Conservation (phyloP, 2,888 invertebrate species). For the Melolontha melolontha region DNA sequence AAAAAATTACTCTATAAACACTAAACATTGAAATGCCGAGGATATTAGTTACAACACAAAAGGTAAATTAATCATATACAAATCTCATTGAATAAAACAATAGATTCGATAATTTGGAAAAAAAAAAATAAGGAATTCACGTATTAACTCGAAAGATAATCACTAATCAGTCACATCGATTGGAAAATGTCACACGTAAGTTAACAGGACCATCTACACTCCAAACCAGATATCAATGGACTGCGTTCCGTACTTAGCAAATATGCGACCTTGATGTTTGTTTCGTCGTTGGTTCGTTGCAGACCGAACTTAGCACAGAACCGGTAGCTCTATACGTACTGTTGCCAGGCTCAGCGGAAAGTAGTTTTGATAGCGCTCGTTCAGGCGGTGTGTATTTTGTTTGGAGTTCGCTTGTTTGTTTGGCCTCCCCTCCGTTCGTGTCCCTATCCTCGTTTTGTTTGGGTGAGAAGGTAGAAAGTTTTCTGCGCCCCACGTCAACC, state of each 20-base stretch:
- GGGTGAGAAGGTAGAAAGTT: constrained; percentile 33
- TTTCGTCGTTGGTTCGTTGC: constrained; percentile 16
- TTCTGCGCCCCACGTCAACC: background rate
- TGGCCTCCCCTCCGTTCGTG: background rate
- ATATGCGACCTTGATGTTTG: constrained; percentile 60
- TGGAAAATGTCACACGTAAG: no score
- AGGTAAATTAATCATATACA: no score
- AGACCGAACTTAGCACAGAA: constrained; percentile 49
- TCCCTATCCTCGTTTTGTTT: constrained; percentile 19
- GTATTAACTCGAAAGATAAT: no score
- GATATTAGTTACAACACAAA: no score
- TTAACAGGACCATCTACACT: no score
- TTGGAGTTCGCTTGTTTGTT: constrained; percentile 13
- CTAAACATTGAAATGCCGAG: no score
- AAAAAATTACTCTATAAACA: no score
- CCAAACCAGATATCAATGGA: no score
- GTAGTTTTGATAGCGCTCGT: constrained; percentile 57
- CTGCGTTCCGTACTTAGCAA: constrained; percentile 57
- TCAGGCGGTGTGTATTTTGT: constrained; percentile 9
- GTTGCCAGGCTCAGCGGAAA: constrained; percentile 63
- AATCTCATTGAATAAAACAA: no score
- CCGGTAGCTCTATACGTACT: constrained; percentile 52
- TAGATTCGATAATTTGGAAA: no score
- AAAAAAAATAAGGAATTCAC: no score
- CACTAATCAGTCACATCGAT: no score